These are phyloP conservation scores for Eupithecia subumbrata DNA, from an alignment of 2,888 invertebrate genomes.

Conservation along the genomic window DNA sequence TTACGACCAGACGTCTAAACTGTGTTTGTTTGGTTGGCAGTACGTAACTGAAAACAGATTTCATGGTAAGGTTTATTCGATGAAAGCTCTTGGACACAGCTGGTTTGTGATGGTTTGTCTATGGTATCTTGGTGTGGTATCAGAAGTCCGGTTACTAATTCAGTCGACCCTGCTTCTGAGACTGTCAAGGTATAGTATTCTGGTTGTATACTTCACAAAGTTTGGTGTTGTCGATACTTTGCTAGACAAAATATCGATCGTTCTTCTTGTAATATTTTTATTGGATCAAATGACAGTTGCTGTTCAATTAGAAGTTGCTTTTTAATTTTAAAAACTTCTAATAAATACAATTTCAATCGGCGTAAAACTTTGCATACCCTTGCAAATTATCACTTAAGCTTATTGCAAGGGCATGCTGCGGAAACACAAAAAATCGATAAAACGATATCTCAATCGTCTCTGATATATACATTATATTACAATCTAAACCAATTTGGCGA, in stretches of 20 bases:
- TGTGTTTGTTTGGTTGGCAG: not conserved
- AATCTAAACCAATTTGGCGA: conserved; percentile 11
- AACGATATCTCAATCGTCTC: not conserved
- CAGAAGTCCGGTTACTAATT: not conserved
- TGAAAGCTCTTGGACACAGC: not conserved
- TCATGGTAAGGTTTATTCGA: not conserved
- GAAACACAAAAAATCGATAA: not conserved
- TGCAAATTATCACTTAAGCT: not conserved
- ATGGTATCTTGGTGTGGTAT: not conserved
- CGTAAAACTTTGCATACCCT: not conserved
- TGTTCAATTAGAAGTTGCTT: too few relatives aligned
- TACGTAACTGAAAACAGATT: not conserved
- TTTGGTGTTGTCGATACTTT: too few relatives aligned
- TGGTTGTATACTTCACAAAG: too few relatives aligned
- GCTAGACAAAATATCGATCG: too few relatives aligned
- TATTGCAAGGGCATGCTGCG: not conserved
- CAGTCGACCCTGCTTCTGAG: not conserved
- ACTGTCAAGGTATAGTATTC: not conserved
- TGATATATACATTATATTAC: not conserved
- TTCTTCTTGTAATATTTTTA: too few relatives aligned
- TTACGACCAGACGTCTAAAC: not conserved
- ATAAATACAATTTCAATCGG: not conserved
- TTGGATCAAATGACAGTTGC: too few relatives aligned
- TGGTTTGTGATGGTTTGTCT: not conserved
- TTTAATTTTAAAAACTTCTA: too few relatives aligned